Conservation (phyloP, 2,113 vertebrate genomes). For the Telmatochromis bifrenatus region DNA sequence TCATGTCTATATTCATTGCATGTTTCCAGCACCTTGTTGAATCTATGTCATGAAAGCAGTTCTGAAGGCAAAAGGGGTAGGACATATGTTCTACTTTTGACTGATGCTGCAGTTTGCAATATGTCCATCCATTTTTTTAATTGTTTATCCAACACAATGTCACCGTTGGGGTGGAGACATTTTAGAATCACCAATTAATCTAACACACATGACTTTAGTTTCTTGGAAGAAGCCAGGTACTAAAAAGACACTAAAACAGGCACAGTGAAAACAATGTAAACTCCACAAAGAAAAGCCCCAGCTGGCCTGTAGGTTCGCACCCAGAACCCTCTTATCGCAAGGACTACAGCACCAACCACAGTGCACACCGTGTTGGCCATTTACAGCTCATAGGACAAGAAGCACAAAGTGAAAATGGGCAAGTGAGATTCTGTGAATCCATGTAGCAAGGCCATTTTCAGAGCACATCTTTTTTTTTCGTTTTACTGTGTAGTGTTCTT, state of each 20-base stretch:
- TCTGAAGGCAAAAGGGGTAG: background rate
- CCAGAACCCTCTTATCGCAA: background rate
- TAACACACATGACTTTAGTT: background rate
- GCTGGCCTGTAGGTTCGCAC: background rate
- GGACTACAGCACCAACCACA: background rate
- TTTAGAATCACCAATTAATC: background rate
- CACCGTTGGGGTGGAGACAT: rapidly evolving
- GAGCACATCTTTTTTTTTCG: background rate
- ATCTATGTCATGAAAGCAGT: background rate
- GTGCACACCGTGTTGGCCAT: background rate
- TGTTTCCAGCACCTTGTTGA: background rate
- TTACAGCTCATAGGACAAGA: background rate
- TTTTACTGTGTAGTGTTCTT: background rate
- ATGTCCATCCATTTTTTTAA: background rate
- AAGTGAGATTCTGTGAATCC: background rate
- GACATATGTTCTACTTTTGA: background rate
- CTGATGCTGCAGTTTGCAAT: rapidly evolving
- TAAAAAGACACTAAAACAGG: background rate
- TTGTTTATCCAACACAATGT: background rate
- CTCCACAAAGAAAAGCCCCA: background rate
- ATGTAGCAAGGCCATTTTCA: background rate
- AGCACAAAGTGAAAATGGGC: background rate
- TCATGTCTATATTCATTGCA: background rate
- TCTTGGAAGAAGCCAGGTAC: background rate
- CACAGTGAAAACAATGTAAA: background rate